Conservation (phyloP, 2,888 invertebrate species). For the Caenorhabditis sp. region DNA sequence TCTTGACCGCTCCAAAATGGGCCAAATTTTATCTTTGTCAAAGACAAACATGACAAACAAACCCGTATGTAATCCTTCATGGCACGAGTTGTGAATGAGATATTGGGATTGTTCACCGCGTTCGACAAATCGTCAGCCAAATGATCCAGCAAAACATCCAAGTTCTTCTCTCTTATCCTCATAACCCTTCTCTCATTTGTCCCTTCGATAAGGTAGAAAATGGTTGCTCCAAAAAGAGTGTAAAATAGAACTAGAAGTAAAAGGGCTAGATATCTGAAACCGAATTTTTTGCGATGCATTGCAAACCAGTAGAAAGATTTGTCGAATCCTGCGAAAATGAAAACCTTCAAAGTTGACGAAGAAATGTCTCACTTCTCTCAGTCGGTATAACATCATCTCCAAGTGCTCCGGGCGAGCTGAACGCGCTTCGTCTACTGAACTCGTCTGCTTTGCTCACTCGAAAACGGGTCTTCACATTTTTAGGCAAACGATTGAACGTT, state of each 20-base stretch:
- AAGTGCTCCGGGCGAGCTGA: conserved; percentile 32
- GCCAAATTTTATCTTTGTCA: too few relatives aligned
- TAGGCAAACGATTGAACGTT: conserved; percentile 10
- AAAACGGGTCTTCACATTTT: conserved; percentile 19
- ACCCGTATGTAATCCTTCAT: conserved; percentile 39
- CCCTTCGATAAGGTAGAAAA: conserved; percentile 50
- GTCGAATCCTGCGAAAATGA: conserved; percentile 37
- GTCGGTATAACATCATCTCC: conserved; percentile 28
- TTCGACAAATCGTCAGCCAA: conserved; percentile 22
- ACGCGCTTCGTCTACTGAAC: background rate
- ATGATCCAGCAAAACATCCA: conserved; percentile 22
- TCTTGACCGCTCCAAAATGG: too few relatives aligned
- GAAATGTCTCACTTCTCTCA: conserved; percentile 6
- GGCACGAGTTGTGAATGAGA: conserved; percentile 6
- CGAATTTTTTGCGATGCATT: conserved; percentile 43
- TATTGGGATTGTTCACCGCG: conserved; percentile 28
- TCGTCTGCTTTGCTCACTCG: conserved; percentile 20
- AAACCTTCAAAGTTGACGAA: background rate
- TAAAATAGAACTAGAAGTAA: conserved; percentile 36
- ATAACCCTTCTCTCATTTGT: conserved; percentile 9
- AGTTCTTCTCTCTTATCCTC: conserved; percentile 4
- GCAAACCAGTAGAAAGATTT: conserved; percentile 55
- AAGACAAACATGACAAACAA: too few relatives aligned
- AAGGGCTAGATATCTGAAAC: conserved; percentile 48
- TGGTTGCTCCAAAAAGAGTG: conserved; percentile 43